These are phyloP conservation scores for Montipora capricornis DNA, from an alignment of 64 coral and sea anemone species.

Conservation along the genomic window DNA sequence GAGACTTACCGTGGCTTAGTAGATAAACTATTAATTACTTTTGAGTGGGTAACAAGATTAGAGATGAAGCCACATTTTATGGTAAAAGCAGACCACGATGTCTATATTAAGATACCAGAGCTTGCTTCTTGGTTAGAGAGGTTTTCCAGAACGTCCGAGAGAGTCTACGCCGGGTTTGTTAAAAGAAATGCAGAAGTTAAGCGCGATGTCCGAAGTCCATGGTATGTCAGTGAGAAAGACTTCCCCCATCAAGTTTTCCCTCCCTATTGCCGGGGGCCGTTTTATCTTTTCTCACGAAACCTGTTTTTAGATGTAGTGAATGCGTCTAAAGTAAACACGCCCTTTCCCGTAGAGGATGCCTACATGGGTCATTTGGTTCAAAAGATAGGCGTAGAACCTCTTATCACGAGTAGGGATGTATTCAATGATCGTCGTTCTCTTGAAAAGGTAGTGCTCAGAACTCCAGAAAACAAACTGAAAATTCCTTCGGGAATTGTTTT, in stretches of 20 bases:
- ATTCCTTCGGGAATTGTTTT: neutral
- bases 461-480: neutral
- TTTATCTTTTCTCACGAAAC: conserved; percentile 49
- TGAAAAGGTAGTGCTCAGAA: neutral
- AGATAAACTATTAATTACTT: conserved; percentile 21
- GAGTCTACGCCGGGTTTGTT: conserved; percentile 38
- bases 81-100: conserved; percentile 52
- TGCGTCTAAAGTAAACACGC: neutral
- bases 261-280: conserved; percentile 26
- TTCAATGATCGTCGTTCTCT: neutral
- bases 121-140: neutral
- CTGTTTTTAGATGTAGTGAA: conserved; percentile 27
- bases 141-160: neutral
- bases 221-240: conserved; percentile 25
- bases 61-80: conserved; percentile 22
- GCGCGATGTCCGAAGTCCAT: neutral
- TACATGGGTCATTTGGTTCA: conserved; percentile 25
- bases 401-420: neutral
- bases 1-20: conserved; percentile 27
- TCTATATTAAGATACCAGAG: conserved; percentile 48
- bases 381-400: neutral
- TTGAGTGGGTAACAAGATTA: conserved; percentile 32
- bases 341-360: conserved; percentile 46
- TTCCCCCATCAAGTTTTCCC: neutral
- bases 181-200: neutral